Percentiles rank a stretch among this genome's conserved stretches.
These are phyloP conservation scores for Calliphora vicina DNA, from an alignment of 1,140 invertebrate species.

Conservation along the genomic window DNA sequence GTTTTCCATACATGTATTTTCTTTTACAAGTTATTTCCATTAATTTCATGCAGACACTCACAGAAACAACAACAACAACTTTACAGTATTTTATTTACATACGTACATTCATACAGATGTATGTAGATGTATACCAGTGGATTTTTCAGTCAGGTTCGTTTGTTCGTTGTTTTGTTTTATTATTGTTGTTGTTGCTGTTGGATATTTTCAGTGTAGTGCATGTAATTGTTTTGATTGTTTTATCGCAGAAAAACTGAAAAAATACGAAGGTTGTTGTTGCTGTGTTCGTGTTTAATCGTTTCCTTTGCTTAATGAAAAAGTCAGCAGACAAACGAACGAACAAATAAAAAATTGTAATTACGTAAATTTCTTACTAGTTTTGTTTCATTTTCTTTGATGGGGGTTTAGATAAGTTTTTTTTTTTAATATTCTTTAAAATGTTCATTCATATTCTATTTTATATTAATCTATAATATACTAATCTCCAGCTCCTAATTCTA, in stretches of 20 bases:
- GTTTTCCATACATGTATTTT: neutral
- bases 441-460: no score
- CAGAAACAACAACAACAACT: no score
- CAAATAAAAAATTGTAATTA: neutral
- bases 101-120: neutral
- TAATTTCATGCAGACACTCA: neutral
- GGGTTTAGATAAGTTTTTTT: no score
- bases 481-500: no score
- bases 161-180: neutral
- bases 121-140: neutral
- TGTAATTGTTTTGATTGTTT: neutral
- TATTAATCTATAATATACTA: no score
- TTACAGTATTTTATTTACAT: no score
- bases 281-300: conserved; percentile 11
- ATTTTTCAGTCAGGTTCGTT: neutral
- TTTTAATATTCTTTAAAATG: no score
- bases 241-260: conserved; percentile 2
- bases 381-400: no score
- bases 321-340: neutral
- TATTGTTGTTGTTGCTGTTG: no score
- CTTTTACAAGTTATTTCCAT: conserved; percentile 1
- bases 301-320: neutral
- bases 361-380: neutral
- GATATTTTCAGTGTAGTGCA: neutral
- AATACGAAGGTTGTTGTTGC: neutral